Conservation (phyloP, 2,113 vertebrate genomes). For the Salvelinus sp. region DNA sequence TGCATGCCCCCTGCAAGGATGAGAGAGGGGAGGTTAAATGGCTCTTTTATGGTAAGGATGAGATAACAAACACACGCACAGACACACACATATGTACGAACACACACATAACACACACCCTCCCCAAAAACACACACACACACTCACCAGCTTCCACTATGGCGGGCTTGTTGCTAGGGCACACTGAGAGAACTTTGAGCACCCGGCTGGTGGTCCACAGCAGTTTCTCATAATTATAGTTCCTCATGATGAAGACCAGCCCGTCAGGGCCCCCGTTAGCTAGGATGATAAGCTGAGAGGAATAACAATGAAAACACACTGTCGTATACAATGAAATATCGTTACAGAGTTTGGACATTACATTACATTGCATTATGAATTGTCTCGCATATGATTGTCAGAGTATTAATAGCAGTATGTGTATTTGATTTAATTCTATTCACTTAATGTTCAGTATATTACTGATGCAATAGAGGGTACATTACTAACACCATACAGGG, state of each 20-base stretch:
- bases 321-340: not conserved
- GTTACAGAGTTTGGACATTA: no score
- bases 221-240: slow-evolving; percentile 94
- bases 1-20: slow-evolving; percentile 88
- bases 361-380: no score
- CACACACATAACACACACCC: no score
- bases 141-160: slow-evolving; percentile 90
- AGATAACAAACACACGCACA: no score
- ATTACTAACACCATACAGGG: no score
- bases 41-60: not conserved
- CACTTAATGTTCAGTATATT: not conserved
- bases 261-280: slow-evolving; percentile 90
- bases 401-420: not conserved
- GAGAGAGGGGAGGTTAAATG: no score
- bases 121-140: not conserved
- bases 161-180: slow-evolving; percentile 93
- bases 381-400: not conserved
- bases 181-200: slow-evolving; percentile 94
- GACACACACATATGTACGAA: no score
- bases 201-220: slow-evolving; percentile 95
- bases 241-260: slow-evolving; percentile 93
- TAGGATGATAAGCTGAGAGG: slow-evolving; percentile 86
- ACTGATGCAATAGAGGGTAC: not conserved
- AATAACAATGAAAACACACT: slow-evolving; percentile 1
- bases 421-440: not conserved